Evolutionary conservation across 2,113 vertebrate species (phyloP), one percentile per base, ranked within the genome.

Genomic region (Colossoma macropomum): DNA sequence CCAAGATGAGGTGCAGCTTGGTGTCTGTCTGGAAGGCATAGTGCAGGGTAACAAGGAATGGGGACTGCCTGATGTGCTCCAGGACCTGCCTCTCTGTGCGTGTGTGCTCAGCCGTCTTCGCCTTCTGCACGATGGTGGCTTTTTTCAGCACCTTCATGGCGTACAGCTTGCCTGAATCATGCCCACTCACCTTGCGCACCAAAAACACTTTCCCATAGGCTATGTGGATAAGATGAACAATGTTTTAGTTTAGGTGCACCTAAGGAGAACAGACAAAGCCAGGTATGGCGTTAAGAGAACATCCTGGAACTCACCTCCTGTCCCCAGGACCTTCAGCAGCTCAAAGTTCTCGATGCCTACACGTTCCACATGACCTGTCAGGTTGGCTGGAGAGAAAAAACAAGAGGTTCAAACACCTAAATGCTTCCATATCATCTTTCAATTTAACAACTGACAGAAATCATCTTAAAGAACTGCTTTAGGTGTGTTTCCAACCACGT

Each of bases 71-170:
- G 72, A 99, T 98, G 88, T 98, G 97, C 90, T 99, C 98, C 91
- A 99, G 90, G 70, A 99, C 98, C 75, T 99, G 97, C 0, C 98
- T 95, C 76, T 99, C 97, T 0, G 97, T 96, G 74, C 96, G 93
- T 0, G 98, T 98, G 89, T 99, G 97, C 70, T 99, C 97, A 0
- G 97, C 95, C 5, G 97, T 99, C 94, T 99, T 99, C 75, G 97
- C 96, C 93, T 99, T 99, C 86, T 99, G 98, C 78, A 99, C 95
- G 11, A 99, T 98, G 1, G 97, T 98, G 84, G 98, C 98, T 91
- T 99, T 99, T 91, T 98, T 99, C 93, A 99, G 90, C 9, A 99
- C 97, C 90, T 99, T 99, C 98, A 99, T 99, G 76, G 97, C 98
- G 25, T 98, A 99, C 70, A 99, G 94, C 82, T 97, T 97, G 54